phyloP scores from a whole-genome alignment of 2,113 vertebrate genomes.

The Lathamus discolor region DNA sequence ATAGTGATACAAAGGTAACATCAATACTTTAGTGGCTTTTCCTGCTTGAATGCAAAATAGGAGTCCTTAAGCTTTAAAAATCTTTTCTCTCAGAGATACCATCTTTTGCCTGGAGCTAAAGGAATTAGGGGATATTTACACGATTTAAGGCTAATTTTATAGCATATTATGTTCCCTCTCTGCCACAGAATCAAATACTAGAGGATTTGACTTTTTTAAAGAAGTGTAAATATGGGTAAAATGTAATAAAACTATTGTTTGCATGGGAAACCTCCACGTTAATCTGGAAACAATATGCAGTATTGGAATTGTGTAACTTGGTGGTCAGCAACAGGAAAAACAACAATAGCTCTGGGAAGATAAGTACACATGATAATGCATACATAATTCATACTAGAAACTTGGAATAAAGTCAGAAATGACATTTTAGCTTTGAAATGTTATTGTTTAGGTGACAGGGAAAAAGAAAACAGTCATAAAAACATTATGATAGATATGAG shows the following conservation, averaged over 20 bases:
- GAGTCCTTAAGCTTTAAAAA: conserved; percentile 61
- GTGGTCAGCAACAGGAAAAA: conserved; percentile 36
- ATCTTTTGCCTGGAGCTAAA: conserved; percentile 66
- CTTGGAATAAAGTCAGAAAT: not conserved
- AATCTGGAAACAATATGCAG: conserved; percentile 55
- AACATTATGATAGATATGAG: not conserved
- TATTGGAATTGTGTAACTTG: conserved; percentile 27
- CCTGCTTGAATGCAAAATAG: conserved; percentile 59
- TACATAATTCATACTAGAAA: not conserved
- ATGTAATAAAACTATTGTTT: conserved; percentile 65
- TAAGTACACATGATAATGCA: not conserved
- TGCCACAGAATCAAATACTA: conserved; percentile 53
- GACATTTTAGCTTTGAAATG: not conserved
- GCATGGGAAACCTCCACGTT: conserved; percentile 36
- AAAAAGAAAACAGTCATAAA: not conserved
- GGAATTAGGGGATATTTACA: conserved; percentile 67
- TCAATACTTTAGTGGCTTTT: conserved; percentile 46
- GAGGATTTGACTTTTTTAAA: conserved; percentile 25
- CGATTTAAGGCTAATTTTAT: conserved; percentile 70
- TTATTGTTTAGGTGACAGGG: not conserved
- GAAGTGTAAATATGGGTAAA: conserved; percentile 41
- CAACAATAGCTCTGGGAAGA: conserved; percentile 18
- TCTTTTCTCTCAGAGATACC: conserved; percentile 65
- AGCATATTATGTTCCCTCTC: conserved; percentile 59
- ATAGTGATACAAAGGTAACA: conserved; percentile 49